phyloP scores from a whole-genome alignment of 2,888 invertebrate species.

The Stomorhina lunata region DNA sequence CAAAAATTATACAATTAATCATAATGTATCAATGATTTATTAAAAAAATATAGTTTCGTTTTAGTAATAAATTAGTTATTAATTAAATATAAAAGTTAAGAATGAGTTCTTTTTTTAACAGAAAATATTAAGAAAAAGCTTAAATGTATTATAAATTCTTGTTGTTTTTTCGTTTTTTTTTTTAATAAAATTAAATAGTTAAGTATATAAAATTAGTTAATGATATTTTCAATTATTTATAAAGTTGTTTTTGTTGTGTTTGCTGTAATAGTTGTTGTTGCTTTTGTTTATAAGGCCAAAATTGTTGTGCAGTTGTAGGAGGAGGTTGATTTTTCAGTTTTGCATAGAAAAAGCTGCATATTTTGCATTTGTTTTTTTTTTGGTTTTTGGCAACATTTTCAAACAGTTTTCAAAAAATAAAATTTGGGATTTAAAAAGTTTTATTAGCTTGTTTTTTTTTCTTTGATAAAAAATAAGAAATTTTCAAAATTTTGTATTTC shows the following conservation, averaged over 20 bases:
- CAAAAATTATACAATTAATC: conserved; percentile 51
- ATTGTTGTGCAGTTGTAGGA: conserved; percentile 59
- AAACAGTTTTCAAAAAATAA: conserved; percentile 7
- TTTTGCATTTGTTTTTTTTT: conserved; percentile 5
- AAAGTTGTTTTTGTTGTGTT: conserved; percentile 28
- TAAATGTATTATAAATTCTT: conserved; percentile 19
- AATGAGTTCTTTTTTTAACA: neutral
- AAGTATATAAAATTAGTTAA: too few species aligned
- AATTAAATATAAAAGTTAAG: conserved; percentile 6
- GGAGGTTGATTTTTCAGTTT: conserved; percentile 61
- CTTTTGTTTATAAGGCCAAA: conserved; percentile 65
- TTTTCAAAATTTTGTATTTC: neutral
- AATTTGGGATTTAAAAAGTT: conserved; percentile 8
- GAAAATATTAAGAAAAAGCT: conserved; percentile 31
- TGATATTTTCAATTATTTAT: conserved; percentile 34
- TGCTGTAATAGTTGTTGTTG: conserved; percentile 48
- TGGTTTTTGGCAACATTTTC: conserved; percentile 18
- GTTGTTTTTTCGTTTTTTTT: neutral
- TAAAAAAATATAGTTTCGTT: conserved; percentile 22
- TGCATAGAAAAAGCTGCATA: conserved; percentile 54
- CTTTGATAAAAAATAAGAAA: neutral
- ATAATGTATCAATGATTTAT: conserved; percentile 14
- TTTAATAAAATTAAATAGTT: conserved; percentile 18
- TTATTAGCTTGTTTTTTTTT: neutral
- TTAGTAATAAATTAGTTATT: conserved; percentile 8